Percentiles rank a stretch among this genome's conserved stretches.
phyloP scores from a whole-genome alignment of 2,113 vertebrate species.

The Peromyscus leucopus region DNA sequence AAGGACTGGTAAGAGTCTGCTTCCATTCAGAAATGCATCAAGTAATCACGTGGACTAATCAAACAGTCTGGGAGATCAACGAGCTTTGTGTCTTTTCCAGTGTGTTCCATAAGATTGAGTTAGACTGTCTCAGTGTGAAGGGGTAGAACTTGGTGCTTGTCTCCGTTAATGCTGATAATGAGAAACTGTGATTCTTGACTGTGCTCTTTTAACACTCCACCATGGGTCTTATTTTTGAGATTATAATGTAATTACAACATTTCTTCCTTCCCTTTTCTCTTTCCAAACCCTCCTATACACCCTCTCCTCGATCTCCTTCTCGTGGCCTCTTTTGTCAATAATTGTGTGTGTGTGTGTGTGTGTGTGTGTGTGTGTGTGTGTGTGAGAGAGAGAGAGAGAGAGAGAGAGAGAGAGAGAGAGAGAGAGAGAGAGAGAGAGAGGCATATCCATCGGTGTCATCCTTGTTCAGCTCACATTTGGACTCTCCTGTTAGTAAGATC shows the following conservation, averaged over 20 bases:
- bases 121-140: neutral
- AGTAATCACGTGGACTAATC: neutral
- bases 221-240: neutral
- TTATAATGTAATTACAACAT: neutral
- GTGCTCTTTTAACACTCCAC: neutral
- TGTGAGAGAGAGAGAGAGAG: too few relatives aligned
- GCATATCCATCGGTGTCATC: neutral
- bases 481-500: neutral
- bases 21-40: neutral
- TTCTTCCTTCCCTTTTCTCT: neutral
- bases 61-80: neutral
- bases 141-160: neutral
- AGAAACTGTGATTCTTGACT: neutral
- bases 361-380: neutral
- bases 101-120: neutral
- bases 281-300: too few relatives aligned
- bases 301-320: neutral
- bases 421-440: too few relatives aligned
- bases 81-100: neutral
- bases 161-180: neutral
- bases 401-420: too few relatives aligned
- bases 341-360: neutral
- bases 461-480: neutral
- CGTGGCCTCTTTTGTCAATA: neutral
- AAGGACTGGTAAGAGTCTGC: neutral